Evolutionary conservation across 2,888 invertebrate genomes (phyloP).

Genomic region (Cephus runcator): DNA sequence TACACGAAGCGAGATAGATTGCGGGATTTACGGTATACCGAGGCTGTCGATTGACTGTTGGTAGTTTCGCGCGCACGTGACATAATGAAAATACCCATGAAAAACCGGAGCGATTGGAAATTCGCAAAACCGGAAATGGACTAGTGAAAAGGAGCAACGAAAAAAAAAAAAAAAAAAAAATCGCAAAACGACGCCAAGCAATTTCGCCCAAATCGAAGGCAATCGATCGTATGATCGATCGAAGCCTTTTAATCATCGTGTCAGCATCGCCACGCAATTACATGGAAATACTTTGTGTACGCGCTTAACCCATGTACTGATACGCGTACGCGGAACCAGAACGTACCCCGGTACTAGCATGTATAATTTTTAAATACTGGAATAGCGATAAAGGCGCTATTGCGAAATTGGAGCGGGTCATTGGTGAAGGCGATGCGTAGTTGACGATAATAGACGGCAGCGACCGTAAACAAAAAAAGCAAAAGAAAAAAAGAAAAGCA

Average conservation of each 20-base stretch:
- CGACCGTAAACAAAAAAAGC: background rate
- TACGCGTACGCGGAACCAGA: background rate
- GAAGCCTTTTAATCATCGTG: background rate
- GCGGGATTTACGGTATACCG: background rate
- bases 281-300: background rate
- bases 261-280: background rate
- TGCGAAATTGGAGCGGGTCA: slow-evolving; percentile 18
- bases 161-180: background rate
- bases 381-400: background rate
- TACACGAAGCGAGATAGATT: background rate
- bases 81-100: background rate
- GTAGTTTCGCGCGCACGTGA: background rate
- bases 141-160: background rate
- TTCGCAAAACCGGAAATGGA: background rate
- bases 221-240: background rate
- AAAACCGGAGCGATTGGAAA: background rate
- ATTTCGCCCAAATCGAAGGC: background rate
- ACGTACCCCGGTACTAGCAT: background rate
- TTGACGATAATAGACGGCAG: background rate
- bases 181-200: background rate
- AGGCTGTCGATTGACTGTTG: background rate
- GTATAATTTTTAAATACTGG: background rate
- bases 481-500: background rate
- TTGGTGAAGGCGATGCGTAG: slow-evolving; percentile 8
- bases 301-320: background rate